Conservation (phyloP, 2,888 invertebrate genomes). For the Nezara viridula region DNA sequence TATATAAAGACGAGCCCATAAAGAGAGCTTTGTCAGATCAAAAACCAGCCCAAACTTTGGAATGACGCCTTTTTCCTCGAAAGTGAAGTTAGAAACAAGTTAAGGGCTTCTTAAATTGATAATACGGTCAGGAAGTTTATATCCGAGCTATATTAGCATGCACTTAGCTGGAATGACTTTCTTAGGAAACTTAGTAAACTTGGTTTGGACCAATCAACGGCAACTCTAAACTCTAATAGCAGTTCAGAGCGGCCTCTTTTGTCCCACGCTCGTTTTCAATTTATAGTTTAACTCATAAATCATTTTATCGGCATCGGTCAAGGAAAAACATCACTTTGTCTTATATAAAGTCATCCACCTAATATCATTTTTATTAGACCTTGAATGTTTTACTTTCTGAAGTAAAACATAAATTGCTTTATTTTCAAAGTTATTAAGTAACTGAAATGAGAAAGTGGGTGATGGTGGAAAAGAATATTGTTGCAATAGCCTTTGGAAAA, state of each 20-base stretch:
- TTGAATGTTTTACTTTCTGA: background rate
- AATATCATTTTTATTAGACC: background rate
- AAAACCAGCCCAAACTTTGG: background rate
- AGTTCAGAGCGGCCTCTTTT: background rate
- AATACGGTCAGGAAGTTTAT: background rate
- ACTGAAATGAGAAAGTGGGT: background rate
- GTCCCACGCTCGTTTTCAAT: background rate
- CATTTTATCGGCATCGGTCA: background rate
- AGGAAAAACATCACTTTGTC: background rate
- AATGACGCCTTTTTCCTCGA: background rate
- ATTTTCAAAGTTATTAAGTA: background rate
- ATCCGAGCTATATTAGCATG: background rate
- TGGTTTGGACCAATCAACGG: background rate
- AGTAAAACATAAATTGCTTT: background rate
- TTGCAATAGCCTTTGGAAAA: background rate
- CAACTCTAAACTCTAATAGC: background rate
- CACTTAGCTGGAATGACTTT: background rate
- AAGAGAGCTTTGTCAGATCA: background rate
- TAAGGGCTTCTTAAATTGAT: background rate
- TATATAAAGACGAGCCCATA: no score
- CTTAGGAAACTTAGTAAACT: background rate
- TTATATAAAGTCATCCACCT: background rate
- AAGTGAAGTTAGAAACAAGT: background rate
- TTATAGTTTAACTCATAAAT: slow-evolving; percentile 16
- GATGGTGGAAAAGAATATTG: background rate